A percentile compares a stretch with the other conserved stretches of the same genome.
These are phyloP conservation scores for Leptopilina syphax DNA, from an alignment of 2,888 invertebrate genomes.

Conservation along the genomic window DNA sequence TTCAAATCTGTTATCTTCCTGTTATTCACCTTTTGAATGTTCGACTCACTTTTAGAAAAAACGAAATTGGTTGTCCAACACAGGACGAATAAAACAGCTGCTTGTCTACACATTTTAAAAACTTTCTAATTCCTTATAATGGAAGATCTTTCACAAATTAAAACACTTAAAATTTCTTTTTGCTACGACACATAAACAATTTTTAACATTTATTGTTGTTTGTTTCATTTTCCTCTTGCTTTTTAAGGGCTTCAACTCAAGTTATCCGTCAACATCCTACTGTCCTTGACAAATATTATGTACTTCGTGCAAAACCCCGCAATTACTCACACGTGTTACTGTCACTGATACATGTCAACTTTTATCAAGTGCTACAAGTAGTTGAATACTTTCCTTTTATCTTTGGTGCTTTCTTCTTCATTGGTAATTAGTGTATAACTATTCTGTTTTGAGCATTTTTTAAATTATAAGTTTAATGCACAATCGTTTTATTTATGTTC, in stretches of 20 bases:
- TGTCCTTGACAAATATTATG: neutral
- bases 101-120: conserved; percentile 43
- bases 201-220: neutral
- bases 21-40: conserved; percentile 54
- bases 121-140: no score
- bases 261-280: neutral
- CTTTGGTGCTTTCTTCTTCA: no score
- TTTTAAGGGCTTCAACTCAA: neutral
- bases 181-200: no score
- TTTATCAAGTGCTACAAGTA: conserved; percentile 10
- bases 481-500: no score
- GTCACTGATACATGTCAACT: conserved; percentile 3
- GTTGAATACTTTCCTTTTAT: neutral
- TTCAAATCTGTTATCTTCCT: conserved; percentile 27
- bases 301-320: neutral
- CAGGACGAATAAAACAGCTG: conserved; percentile 38
- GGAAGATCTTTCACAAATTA: no score
- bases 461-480: no score
- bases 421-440: no score
- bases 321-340: conserved; percentile 22
- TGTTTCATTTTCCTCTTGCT: neutral
- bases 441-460: no score
- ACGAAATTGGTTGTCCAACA: conserved; percentile 42
- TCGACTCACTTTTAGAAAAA: conserved; percentile 52
- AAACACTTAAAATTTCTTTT: no score